Evolutionary conservation across 64 coral and sea anemone genomes (phyloP), one percentile per base, ranked within the genome.

Genomic region (Pocillopora damicornis): DNA sequence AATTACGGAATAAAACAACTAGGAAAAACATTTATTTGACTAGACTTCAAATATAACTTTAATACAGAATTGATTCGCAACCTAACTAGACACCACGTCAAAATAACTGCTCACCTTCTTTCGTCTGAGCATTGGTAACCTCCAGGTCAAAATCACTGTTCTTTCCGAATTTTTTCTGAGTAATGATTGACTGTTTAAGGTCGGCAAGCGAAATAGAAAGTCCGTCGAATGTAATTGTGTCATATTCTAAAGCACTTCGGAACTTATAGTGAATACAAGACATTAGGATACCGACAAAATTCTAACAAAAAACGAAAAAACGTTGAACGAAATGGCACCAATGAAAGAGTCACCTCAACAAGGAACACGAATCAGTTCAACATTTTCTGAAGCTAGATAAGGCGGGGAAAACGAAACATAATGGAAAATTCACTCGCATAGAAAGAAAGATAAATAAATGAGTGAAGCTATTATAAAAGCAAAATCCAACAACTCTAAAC

Each of bases 211-310:
- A 99, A 61, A 99, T 99, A n/a, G 93, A 86, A 73, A 99, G 88
- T 37, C 97, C 97, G 58, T 99, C 97, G 86, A 99, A 99, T 15
- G 93, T 92, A 63, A 99, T 93, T 61, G 97, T 99, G 63, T 99
- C 93, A 94, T 99, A 99, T 60, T 99, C 93, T 63, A 99, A 71
- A 83, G 90, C 95, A 92, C 93, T 99, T 89, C 93, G 90, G 82
- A 99, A 99, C 78, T 99, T 99, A 64, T 99, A 99, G 76, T 99
- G 97, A 74, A 99, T 92, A 92, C 93, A 95, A 36, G 97, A 99
- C 97, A 99, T 90, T 16, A 71, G 78, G 11, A 59, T 72, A 81
- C 18, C 4, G 26, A n/a, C 12, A 74, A 25, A 60, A 78, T 37
- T 78, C 5, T 35, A 63, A 37, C 10, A 15, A 38, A 42, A 64